Base-by-base conservation (phyloP, 35 echinoderm and acorn worm species). In the Ophiothrix spiculata region DNA sequence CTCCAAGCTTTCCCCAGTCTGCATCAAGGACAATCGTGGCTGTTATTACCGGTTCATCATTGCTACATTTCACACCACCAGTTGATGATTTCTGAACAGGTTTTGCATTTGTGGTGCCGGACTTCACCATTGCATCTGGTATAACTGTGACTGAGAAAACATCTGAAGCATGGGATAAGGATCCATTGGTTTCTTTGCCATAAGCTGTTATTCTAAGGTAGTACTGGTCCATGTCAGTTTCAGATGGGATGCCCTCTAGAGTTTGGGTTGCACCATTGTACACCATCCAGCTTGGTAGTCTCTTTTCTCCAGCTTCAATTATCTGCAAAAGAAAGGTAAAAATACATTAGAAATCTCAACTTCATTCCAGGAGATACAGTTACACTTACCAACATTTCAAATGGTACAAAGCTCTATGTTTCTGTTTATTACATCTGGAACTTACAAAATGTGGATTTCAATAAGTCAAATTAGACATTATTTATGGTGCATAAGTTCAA, bases 1-100 rank as follows among this genome's bases (percentile, higher is more conserved):
- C 80, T 31, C 78, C 39, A 46, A 99, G 56, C 41, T 88, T 83
- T 17, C 89, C 90, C 90, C 92, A 94, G 35, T 99, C 92, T 21
- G 96, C 96, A 99, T 99, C 96, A 25, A 99, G 92, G 38, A 99
- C 85, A 83, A 99, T 94, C 12, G 92, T 88, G 78, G 96, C 96
- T 35, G 77, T 46, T 39, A 93, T 86, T 36, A 73, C 89, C 35
- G 92, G 64, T 37, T 94, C 86, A 32, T 92, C 92, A 64, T 84
- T 38, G 31, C 83, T 77, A 56, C 96, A 99, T 37, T 76, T 78
- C 15, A 88, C 86, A 56, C 80, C 94, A 81, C 49, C 79, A 25
- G 86, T 85, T 32, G 81, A 19, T 39, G 84, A 0, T 6, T 89
- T 56, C 37, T 83, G 69, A 13, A 83, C 19, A 4, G 79, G 87